Evolutionary conservation across 2,888 invertebrate species (phyloP), one percentile per base, ranked within the genome.

Genomic region (Pediacus dermestoides): DNA sequence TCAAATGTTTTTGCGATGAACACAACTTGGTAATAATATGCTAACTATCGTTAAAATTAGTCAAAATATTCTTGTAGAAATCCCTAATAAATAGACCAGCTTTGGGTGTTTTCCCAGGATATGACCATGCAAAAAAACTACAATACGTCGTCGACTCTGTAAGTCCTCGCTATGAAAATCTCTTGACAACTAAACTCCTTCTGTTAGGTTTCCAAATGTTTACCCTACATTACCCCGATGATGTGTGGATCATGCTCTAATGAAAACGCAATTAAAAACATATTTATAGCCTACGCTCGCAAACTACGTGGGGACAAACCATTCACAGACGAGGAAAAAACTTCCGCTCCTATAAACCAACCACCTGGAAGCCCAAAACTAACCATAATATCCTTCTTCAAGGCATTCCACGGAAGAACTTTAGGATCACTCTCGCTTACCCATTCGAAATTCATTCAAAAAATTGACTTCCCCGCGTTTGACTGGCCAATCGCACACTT

Each of bases 191-290:
- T 8, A 34, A 12, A n/a, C 2, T 8, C 18, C 31, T 25, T 22
- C 32, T 47, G 43, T 46, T 65, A 88, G 73, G 80, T 92, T 8
- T 89, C 90, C 1, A 95, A 95, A 0, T 88, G 89, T 2, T 67
- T 95, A 34, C 72, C 73, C 2, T 77, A 84, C 54, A 76, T 95
- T 3, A 85, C 89, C 26, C 96, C 97, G 0, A 96, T 99, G 94
- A 91, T 94, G 82, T 95, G 94, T 61, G 94, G 94, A 1, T 90
- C 96, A 0, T 97, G 96, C 58, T 91, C 96, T 0, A 93, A 94
- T 63, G 97, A 99, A 73, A 97, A 97, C 70, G 94, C 96, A 0
- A 89, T 81, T 63, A 99, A 99, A 70, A 85, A 86, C 30, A 87
- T 90, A 23, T 95, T 95, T 62, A 86, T 96, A 61, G 81, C 85